Percentiles rank a stretch among this genome's conserved stretches.
Evolutionary conservation across 2,888 invertebrate genomes (phyloP).

Genomic region (Nemotelus pantherinus): DNA sequence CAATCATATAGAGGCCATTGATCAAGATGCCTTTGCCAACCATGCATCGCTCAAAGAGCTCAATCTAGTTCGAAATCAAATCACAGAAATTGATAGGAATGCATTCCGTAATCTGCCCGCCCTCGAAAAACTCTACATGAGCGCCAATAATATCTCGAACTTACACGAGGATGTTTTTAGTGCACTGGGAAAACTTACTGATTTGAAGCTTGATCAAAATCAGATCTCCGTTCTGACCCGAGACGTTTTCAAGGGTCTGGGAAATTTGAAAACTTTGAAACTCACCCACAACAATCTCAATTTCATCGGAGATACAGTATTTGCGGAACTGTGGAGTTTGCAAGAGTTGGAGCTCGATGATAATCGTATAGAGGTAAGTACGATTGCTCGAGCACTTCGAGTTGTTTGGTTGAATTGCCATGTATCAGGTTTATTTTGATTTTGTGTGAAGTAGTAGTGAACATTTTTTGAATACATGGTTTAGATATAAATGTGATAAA

Average conservation of each 20-base stretch:
- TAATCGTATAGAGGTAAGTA: slow-evolving; percentile 71
- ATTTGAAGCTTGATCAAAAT: slow-evolving; percentile 83
- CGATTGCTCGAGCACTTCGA: not conserved
- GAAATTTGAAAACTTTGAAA: slow-evolving; percentile 77
- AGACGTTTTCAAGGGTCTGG: slow-evolving; percentile 81
- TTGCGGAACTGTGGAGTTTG: slow-evolving; percentile 80
- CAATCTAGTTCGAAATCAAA: slow-evolving; percentile 79
- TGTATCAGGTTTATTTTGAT: no score
- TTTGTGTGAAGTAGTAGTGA: no score
- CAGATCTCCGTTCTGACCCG: slow-evolving; percentile 78
- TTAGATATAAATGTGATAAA: no score
- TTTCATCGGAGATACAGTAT: slow-evolving; percentile 81
- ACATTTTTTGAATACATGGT: no score
- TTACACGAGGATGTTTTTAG: slow-evolving; percentile 87
- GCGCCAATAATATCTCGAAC: slow-evolving; percentile 85
- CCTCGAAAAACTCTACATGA: slow-evolving; percentile 79
- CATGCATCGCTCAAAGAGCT: slow-evolving; percentile 75
- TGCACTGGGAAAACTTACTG: slow-evolving; percentile 77
- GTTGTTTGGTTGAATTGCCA: not conserved
- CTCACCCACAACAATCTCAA: slow-evolving; percentile 78
- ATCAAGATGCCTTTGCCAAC: slow-evolving; percentile 77
- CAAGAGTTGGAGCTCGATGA: slow-evolving; percentile 76
- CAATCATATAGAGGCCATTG: slow-evolving; percentile 75
- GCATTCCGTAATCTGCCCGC: slow-evolving; percentile 79
- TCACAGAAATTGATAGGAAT: slow-evolving; percentile 77